A percentile compares a stretch with the other conserved stretches of the same genome.
Evolutionary conservation across 2,113 vertebrate genomes (phyloP).

Genomic region (Scolopax mira): DNA sequence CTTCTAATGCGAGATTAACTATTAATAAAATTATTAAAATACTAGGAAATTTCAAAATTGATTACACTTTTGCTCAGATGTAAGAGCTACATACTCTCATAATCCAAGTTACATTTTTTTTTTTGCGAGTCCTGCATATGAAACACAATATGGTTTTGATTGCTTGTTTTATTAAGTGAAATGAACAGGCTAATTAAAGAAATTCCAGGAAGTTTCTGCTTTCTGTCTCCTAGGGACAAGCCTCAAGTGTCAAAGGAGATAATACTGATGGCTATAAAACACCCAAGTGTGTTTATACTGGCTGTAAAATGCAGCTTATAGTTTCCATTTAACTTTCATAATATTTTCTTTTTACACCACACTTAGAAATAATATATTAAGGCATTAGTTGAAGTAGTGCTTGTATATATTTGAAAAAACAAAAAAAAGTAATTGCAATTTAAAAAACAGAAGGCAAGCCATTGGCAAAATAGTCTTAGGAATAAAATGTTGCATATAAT

Average conservation of each 20-base stretch:
- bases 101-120: neutral
- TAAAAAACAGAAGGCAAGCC: constrained; percentile 33
- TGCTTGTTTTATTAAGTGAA: constrained; percentile 58
- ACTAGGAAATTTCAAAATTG: neutral
- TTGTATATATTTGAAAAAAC: neutral
- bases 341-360: constrained; percentile 26
- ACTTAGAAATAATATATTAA: constrained; percentile 34
- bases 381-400: neutral
- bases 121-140: neutral
- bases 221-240: constrained; percentile 47
- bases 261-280: constrained; percentile 45
- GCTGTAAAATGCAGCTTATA: constrained; percentile 35
- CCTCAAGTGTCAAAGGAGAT: constrained; percentile 57
- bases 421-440: neutral
- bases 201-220: constrained; percentile 66
- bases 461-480: neutral
- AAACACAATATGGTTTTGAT: constrained; percentile 35
- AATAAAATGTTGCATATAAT: constrained; percentile 10
- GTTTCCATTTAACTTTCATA: constrained; percentile 26
- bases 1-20: neutral
- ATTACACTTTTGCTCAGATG: neutral
- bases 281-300: constrained; percentile 41
- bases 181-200: constrained; percentile 51
- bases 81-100: neutral
- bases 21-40: neutral